phyloP scores from a whole-genome alignment of 2,797 vertebrate genomes.

The Valencia hispanica region DNA sequence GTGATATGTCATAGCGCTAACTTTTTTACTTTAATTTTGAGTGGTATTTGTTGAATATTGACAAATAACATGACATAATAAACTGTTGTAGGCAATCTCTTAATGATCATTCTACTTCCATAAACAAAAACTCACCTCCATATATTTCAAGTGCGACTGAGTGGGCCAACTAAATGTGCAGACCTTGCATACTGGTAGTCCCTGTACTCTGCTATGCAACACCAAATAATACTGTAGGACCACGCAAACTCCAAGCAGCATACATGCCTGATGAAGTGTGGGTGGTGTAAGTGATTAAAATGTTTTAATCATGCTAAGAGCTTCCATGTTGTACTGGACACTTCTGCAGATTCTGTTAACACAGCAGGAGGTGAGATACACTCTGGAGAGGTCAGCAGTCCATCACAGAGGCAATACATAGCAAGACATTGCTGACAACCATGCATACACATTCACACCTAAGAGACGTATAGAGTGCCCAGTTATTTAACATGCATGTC shows the following conservation, averaged over 20 bases:
- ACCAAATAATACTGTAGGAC: background rate
- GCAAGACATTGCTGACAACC: background rate
- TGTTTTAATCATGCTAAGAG: slow-evolving; percentile 3
- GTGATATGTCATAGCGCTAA: background rate
- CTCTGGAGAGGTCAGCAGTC: background rate
- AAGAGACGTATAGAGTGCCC: too few species aligned
- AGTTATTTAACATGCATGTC: too few species aligned
- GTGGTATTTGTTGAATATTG: background rate
- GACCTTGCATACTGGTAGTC: background rate
- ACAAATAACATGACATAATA: background rate
- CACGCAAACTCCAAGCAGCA: background rate
- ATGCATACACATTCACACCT: background rate
- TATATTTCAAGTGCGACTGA: background rate
- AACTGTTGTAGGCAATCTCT: background rate
- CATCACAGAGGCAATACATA: background rate
- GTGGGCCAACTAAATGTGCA: background rate
- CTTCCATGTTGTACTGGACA: background rate
- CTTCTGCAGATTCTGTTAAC: background rate
- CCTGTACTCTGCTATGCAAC: background rate
- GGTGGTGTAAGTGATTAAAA: background rate
- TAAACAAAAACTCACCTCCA: background rate
- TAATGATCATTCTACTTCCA: slow-evolving; percentile 1
- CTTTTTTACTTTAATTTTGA: background rate
- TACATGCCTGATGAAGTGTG: background rate
- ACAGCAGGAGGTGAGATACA: background rate